Evolutionary conservation across 2,113 vertebrate species (phyloP).

Genomic region (Laticauda colubrina): DNA sequence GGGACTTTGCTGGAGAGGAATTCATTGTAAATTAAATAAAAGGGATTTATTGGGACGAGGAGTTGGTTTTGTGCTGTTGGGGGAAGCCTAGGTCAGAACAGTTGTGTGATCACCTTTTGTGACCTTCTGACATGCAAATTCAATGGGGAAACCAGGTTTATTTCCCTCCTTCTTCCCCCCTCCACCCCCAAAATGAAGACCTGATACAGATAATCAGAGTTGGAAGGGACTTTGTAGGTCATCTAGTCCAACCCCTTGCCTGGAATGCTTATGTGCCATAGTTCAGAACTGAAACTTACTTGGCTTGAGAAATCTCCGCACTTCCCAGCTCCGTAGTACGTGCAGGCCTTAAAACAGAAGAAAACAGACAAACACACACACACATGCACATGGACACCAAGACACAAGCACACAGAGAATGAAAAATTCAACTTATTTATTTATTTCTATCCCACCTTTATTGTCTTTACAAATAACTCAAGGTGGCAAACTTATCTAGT

Average conservation of each 20-base stretch:
- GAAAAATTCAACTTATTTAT: background rate
- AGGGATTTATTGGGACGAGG: too few relatives aligned
- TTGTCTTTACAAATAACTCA: background rate
- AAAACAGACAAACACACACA: background rate
- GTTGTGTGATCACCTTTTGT: background rate
- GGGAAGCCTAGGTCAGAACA: too few relatives aligned
- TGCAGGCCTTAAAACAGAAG: background rate
- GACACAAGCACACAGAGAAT: background rate
- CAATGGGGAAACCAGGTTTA: background rate
- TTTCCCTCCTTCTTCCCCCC: background rate
- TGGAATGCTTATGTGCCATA: background rate
- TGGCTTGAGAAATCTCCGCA: background rate
- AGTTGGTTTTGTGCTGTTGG: too few relatives aligned
- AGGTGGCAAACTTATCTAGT: background rate
- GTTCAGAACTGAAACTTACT: background rate
- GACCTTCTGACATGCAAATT: background rate
- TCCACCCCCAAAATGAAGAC: background rate
- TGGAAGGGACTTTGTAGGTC: too few relatives aligned
- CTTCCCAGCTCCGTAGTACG: background rate
- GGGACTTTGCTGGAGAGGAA: too few relatives aligned
- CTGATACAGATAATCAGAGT: background rate
- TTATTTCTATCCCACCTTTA: background rate
- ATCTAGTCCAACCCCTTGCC: background rate
- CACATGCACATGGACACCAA: fast-evolving
- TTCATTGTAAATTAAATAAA: too few relatives aligned